Percentiles rank a stretch among this genome's conserved stretches.
Conservation (phyloP, 2,797 vertebrate species). For the Aviceda leuphotes region DNA sequence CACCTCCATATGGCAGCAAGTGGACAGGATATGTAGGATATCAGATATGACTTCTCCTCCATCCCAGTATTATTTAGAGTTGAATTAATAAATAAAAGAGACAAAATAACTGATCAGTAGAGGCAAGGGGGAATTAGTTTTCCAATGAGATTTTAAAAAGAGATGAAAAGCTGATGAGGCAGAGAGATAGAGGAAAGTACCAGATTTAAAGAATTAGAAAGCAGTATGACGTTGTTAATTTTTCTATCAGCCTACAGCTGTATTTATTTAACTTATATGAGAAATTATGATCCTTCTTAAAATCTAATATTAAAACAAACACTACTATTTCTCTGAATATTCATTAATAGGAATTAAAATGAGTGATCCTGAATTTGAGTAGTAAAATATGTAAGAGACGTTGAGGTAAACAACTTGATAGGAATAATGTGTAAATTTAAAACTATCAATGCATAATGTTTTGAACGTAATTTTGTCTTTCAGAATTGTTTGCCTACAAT, state of each 20-base stretch:
- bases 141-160: conserved; percentile 17
- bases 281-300: background rate
- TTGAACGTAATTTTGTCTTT: background rate
- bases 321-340: background rate
- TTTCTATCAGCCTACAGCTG: background rate
- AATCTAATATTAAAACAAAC: conserved; percentile 8
- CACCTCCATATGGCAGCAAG: background rate
- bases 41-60: background rate
- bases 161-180: background rate
- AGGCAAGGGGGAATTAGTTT: conserved; percentile 13
- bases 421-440: background rate
- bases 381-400: background rate
- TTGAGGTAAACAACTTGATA: background rate
- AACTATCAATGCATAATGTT: background rate
- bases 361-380: background rate
- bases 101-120: background rate
- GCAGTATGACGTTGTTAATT: conserved; percentile 23
- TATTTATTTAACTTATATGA: background rate
- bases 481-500: background rate
- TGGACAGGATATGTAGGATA: background rate
- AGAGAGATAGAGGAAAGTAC: background rate
- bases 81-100: conserved; percentile 12
- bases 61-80: background rate
- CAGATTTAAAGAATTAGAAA: conserved; percentile 14
- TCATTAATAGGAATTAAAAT: conserved; percentile 4